Evolutionary conservation across 1,140 invertebrate genomes (phyloP).

Genomic region (Bombus huntii): DNA sequence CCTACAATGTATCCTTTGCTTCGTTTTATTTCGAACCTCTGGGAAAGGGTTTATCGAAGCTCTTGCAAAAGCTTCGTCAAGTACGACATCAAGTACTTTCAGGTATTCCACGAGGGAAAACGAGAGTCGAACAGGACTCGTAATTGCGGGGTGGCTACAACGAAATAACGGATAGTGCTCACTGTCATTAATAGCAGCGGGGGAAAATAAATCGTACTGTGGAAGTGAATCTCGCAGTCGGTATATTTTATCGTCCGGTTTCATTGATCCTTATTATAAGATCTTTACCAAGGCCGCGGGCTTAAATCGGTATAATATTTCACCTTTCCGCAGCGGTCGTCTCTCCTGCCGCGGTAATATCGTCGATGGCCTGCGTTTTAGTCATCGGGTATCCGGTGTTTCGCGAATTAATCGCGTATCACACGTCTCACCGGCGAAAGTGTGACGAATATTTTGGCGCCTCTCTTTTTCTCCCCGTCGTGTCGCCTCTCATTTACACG

Average conservation of each 20-base stretch:
- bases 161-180: conserved; percentile 27
- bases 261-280: conserved; percentile 62
- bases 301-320: conserved; percentile 63
- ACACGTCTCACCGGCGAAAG: background rate
- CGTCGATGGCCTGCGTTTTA: conserved; percentile 53
- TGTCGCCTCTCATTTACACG: conserved; percentile 54
- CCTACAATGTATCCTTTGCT: background rate
- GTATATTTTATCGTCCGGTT: conserved; percentile 46
- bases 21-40: background rate
- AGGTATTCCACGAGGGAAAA: background rate
- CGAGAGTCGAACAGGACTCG: conserved; percentile 14
- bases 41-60: background rate
- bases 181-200: conserved; percentile 30
- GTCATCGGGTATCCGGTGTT: conserved; percentile 53
- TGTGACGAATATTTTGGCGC: background rate
- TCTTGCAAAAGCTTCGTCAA: background rate
- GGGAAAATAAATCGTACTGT: conserved; percentile 16
- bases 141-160: conserved; percentile 27
- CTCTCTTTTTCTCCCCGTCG: conserved; percentile 12
- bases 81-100: background rate
- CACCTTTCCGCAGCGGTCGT: conserved; percentile 55
- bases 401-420: conserved; percentile 27
- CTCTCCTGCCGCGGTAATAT: conserved; percentile 36
- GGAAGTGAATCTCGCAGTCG: conserved; percentile 6
- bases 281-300: conserved; percentile 59